Conservation (phyloP, 2,888 invertebrate genomes). For the Mechanitis messenoides region DNA sequence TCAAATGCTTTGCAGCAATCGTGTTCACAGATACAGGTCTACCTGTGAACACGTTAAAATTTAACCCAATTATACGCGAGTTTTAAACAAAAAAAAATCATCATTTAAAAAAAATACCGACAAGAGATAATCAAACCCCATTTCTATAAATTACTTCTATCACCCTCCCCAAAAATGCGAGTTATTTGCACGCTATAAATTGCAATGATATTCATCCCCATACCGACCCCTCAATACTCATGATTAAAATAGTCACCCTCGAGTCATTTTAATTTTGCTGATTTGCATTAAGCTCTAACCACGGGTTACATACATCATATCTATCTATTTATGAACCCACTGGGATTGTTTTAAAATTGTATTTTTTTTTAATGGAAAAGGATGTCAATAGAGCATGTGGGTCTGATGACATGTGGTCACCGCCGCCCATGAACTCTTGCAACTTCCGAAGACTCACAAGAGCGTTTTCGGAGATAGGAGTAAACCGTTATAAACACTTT, state of each 20-base stretch:
- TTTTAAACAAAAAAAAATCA: background rate
- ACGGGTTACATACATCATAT: background rate
- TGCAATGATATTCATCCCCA: slow-evolving; percentile 32
- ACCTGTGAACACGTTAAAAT: background rate
- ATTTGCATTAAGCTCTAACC: slow-evolving; percentile 27
- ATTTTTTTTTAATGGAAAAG: no score
- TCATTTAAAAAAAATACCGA: background rate
- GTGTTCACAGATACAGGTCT: no score
- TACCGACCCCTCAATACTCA: slow-evolving; percentile 22
- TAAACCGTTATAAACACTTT: no score
- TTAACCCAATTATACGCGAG: no score
- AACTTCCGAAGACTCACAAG: no score
- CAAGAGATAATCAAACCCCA: slow-evolving; percentile 11
- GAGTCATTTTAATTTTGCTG: slow-evolving; percentile 10
- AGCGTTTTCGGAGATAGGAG: no score
- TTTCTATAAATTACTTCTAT: slow-evolving; percentile 15
- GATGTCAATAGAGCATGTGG: no score
- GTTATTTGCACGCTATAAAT: slow-evolving; percentile 35
- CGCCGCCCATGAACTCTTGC: no score
- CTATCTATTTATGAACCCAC: no score
- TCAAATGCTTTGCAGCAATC: no score
- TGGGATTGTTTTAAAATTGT: no score
- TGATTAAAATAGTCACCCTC: slow-evolving; percentile 20
- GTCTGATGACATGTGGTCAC: no score
- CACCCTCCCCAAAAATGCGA: slow-evolving; percentile 19